phyloP scores from a whole-genome alignment of 2,797 vertebrate species.

The Sarcoramphus papa region DNA sequence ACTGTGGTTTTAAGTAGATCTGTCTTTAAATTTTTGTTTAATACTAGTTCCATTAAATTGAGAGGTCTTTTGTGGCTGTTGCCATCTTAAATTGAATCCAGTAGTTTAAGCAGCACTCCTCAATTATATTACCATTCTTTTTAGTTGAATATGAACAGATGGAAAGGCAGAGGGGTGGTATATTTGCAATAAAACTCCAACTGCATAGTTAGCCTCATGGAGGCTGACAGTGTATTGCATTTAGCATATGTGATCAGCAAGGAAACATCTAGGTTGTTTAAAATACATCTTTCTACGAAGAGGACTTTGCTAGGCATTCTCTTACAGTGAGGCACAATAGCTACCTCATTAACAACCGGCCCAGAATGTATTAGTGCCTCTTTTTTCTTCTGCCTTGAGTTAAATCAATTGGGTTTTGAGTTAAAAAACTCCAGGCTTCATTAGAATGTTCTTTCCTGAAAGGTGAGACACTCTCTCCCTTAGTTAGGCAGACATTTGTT shows the following conservation, averaged over 20 bases:
- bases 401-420: background rate
- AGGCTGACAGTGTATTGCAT: conserved; percentile 2
- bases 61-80: conserved; percentile 15
- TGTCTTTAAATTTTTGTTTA: background rate
- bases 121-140: conserved; percentile 59
- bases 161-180: conserved; percentile 65
- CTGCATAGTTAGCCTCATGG: conserved; percentile 42
- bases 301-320: background rate
- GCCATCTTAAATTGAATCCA: conserved; percentile 29
- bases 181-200: conserved; percentile 67
- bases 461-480: background rate
- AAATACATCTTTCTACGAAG: background rate
- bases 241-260: conserved; percentile 23
- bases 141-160: conserved; percentile 65
- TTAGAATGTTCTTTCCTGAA: background rate
- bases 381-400: background rate
- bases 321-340: background rate
- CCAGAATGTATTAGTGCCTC: background rate
- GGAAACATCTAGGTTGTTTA: background rate
- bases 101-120: conserved; percentile 37
- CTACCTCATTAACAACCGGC: background rate
- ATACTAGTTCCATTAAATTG: background rate
- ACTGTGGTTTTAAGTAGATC: background rate
- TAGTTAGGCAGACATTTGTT: background rate
- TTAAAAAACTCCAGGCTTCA: background rate